phyloP scores from a whole-genome alignment of 2,888 invertebrate genomes.

The Taphrorychus bicolor region DNA sequence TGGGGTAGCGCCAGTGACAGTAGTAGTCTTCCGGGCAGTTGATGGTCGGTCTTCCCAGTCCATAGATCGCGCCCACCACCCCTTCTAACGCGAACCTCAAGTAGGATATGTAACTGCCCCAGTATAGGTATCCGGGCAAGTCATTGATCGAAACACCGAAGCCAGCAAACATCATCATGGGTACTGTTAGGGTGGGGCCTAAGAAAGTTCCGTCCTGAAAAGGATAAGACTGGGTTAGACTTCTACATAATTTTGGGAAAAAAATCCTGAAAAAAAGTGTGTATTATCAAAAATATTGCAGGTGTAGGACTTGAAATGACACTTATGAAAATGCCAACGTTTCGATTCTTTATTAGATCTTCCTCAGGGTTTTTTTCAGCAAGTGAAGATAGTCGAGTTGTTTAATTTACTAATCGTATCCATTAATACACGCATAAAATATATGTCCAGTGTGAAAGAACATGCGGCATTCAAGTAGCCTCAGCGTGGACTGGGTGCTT shows the following conservation, averaged over 20 bases:
- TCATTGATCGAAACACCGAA: conserved; percentile 91
- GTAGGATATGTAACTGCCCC: conserved; percentile 93
- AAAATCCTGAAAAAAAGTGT: no score
- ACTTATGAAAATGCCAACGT: no score
- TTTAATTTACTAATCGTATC: no score
- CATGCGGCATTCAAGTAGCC: no score
- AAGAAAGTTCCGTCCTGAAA: conserved; percentile 92
- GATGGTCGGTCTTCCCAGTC: conserved; percentile 74
- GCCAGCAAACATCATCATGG: conserved; percentile 96
- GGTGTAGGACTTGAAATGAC: no score
- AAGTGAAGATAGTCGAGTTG: no score
- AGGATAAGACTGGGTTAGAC: conserved; percentile 11
- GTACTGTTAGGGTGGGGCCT: conserved; percentile 90
- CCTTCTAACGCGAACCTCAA: conserved; percentile 92
- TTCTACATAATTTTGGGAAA: background rate
- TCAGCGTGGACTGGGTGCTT: no score
- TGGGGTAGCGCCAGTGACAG: conserved; percentile 81
- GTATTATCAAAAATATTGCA: no score
- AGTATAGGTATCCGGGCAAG: conserved; percentile 83
- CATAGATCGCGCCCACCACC: conserved; percentile 83
- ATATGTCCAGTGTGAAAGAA: no score
- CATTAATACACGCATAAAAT: no score
- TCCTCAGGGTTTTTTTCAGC: no score
- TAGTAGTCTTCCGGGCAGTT: conserved; percentile 78
- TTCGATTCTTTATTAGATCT: no score